phyloP scores from a whole-genome alignment of 2,888 invertebrate species.

The Calameuta idolon region DNA sequence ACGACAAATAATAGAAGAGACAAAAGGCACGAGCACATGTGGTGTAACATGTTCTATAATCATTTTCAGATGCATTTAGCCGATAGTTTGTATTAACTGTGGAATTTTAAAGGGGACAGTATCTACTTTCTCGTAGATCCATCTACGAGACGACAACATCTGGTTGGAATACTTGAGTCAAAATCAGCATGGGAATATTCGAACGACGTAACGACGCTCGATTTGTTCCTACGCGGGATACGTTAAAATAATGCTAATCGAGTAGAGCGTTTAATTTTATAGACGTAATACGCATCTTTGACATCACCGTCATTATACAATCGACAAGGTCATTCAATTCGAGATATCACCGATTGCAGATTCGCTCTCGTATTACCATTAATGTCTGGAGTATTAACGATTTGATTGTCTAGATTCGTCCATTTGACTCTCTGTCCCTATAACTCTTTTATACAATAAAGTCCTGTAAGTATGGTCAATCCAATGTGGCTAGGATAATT shows the following conservation, averaged over 20 bases:
- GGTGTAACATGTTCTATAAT: background rate
- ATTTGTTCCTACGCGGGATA: background rate
- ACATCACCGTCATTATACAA: background rate
- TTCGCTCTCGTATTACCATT: background rate
- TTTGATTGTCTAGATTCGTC: conserved; percentile 1
- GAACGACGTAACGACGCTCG: background rate
- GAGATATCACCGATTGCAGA: background rate
- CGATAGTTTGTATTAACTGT: background rate
- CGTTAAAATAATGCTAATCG: background rate
- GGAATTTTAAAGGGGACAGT: background rate
- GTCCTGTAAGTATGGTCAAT: conserved; percentile 6
- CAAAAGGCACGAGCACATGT: background rate
- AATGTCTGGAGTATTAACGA: background rate
- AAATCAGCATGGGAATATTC: background rate
- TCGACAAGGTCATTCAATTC: background rate
- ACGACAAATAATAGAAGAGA: background rate
- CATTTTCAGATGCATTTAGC: background rate
- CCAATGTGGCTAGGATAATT: background rate
- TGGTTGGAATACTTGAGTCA: background rate
- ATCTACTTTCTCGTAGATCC: background rate
- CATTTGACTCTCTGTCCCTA: background rate
- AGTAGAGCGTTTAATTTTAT: background rate
- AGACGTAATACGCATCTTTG: background rate
- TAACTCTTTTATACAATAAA: conserved; percentile 7
- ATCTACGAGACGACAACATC: background rate